A percentile compares a stretch with the other conserved stretches of the same genome.
Conservation (phyloP, 2,888 invertebrate species). For the Campoplex capitator region DNA sequence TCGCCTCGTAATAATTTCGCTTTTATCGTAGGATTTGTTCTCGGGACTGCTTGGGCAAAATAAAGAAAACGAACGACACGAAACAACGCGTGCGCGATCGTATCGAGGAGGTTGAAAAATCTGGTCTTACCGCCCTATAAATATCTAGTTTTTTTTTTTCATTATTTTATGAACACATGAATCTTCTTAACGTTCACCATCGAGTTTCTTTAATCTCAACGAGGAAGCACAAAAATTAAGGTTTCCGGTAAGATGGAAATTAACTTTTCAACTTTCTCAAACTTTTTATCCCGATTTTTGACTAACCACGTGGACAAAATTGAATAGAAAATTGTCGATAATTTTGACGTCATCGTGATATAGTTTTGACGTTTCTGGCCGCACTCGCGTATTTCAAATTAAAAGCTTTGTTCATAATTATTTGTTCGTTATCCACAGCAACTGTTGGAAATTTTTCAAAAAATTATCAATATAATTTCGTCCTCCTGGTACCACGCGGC, state of each 20-base stretch:
- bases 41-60: neutral
- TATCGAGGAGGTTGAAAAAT: neutral
- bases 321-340: no score
- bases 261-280: neutral
- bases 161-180: neutral
- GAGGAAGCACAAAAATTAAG: neutral
- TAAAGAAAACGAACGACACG: neutral
- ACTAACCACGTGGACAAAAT: neutral
- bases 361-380: no score
- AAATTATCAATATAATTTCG: no score
- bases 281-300: no score
- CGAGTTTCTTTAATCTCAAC: neutral
- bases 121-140: neutral
- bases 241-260: neutral
- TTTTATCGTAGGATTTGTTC: conserved; percentile 14
- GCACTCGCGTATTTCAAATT: no score
- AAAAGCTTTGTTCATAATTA: no score
- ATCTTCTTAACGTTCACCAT: neutral
- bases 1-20: conserved; percentile 1
- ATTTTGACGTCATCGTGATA: no score
- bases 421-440: no score
- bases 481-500: no score
- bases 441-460: no score
- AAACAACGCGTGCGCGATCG: neutral
- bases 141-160: neutral